Base-by-base conservation (phyloP, 2,888 invertebrate species). In the Chloroclystis v-ata region DNA sequence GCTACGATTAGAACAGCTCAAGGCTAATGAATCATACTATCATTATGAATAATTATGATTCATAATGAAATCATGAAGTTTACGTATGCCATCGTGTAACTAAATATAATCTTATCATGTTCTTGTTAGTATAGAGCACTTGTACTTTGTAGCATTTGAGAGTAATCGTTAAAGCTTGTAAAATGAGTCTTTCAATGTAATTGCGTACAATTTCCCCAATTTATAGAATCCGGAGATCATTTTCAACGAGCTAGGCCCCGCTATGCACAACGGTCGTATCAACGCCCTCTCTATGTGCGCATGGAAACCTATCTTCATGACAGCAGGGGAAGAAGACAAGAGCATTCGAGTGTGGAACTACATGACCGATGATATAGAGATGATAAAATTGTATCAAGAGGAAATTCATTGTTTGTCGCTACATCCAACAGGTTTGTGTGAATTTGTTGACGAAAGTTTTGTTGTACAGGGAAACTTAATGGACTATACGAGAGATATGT, bases 271-370 rank as follows among this genome's bases (percentile, higher is more conserved):
- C 51, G 96, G 94, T 0, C 89, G 92, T 7, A 94, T 98, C 32
- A 92, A 93, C 30, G 92, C 93, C 2, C 78, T 98, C 26, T 94
- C 96, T 1, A 90, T 95, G 57, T 97, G 97, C 68, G 90, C 93
- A 1, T 95, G 97, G 93, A 97, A 97, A 72, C 94, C 97, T 0
- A 92, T 97, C 44, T 92, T 97, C 52, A 93, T 97, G 82, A 97
- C 97, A 0, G 86, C 92, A 2, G 94, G 94, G 33, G 90, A 91
- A 52, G 83, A 90, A 37, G 98, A 98, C 75, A 91, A 95, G 59
- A 95, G 95, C 28, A 91, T 98, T 38, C 90, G 96, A 42, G 90
- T 98, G 35, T 98, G 98, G 97, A 96, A 98, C 72, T 97, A 95
- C 71, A 94, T 96, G 78, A 93, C 93, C 0, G 93, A 93, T 70